Evolutionary conservation across 1,140 invertebrate genomes (phyloP), one percentile per base, ranked within the genome.

Genomic region (Drosophila serrata): DNA sequence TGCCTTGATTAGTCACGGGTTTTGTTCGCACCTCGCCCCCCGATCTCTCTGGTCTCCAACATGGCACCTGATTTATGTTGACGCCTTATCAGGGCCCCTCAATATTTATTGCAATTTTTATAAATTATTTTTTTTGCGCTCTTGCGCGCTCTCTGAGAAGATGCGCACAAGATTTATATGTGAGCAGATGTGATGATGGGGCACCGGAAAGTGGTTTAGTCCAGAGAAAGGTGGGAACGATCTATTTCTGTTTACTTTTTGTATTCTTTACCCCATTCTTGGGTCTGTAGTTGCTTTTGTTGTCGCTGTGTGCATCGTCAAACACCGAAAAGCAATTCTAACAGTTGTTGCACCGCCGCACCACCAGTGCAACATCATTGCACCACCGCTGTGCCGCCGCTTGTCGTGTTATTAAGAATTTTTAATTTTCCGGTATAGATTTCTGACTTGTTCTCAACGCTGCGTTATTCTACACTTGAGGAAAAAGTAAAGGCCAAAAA

Each of bases 351-450:
- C 64, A 37, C 49, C 65, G 58, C 63, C 24, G 43, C 45, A 46
- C 29, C 73, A 60, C 22, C 62, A 15, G 24, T 11, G 49, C 62
- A 61, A 15, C 65, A 45, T 46, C 51, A 58, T 6, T 57, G 74
- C 73, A 67, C 74, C 74, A 65, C 72, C 49, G 80, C 80, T 87
- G 72, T 63, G 73, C 74, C 53, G 73, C 74, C 49, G 61, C 85
- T 84, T 90, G 87, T 82, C 87, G 76, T 91, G 87, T 91, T 91
- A 91, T 91, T 91, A 91, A 82, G 87, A 91, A 91, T 91, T 90
- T 85, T 91, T 91, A 91, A 91, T 91, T 91, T 91, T 91, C 87
- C 87, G 87, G 87, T 91, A 91, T 91, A 91, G 87, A 91, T 91
- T 91, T 91, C 82, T 88, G 61, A 91, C 76, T 76, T 77, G 74